Base-by-base conservation (phyloP, 2,113 vertebrate species). In the Oryzias celebensis region DNA sequence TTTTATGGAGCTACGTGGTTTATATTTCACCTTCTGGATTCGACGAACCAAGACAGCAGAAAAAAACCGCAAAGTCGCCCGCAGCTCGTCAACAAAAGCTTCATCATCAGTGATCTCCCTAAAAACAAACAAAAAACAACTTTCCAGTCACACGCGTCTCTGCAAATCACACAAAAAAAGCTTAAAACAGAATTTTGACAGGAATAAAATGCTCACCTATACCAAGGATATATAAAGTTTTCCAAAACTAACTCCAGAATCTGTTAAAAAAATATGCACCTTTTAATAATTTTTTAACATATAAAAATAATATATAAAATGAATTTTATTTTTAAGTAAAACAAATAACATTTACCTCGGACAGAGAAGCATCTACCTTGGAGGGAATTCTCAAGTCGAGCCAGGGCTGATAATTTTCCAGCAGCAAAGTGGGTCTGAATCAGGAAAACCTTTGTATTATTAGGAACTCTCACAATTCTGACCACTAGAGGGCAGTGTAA, bases 341-440 rank as follows among this genome's bases (percentile, higher is more conserved):
- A 17, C 1, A 17, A 15, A 18, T 43, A 7, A 1, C 20, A 15
- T 8, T 82, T 93, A 99, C 97, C 94, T 99, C 96, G 2, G 96
- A 96, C 15, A 99, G 93, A 7, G 97, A 98, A 14, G 93, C 91
- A 84, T 99, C 95, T 65, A 99, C 96, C 68, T 99, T 99, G 20
- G 96, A 98, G 61, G 94, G 89, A 74, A 98, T 90, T 84, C 96
- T 94, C 41, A 99, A 85, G 82, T 96, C 94, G 65, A 98, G 82
- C 97, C 97, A 99, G 0, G 97, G 97, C 55, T 97, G 97, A 87
- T 97, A 97, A 84, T 98, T 98, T 91, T 99, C 96, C 84, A 99
- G 89, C 56, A 97, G 88, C 57, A 98, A 90, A 23, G 94, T 92
- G n/a, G 93, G 94, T 73, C 97, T 99, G 24, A 22, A 57, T 58